A percentile compares a stretch with the other conserved stretches of the same genome.
Evolutionary conservation across 1,140 invertebrate genomes (phyloP).

Genomic region (Rhagoletis zephyria): DNA sequence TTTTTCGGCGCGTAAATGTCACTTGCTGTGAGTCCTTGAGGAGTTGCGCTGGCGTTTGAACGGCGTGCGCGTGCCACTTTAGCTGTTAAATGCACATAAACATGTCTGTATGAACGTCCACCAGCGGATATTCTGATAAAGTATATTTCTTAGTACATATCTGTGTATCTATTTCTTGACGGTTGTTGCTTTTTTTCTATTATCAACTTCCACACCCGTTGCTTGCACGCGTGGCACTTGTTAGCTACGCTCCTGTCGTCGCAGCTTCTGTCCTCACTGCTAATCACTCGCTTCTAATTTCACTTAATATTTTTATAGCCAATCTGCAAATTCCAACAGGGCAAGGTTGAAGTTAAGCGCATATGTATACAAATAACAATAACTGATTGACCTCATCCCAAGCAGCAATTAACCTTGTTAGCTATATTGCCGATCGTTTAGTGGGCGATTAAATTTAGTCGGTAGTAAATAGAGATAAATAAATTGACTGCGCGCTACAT

Average conservation of each 20-base stretch:
- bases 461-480: background rate
- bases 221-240: background rate
- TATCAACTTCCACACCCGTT: background rate
- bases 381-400: slow-evolving; percentile 3
- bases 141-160: too few relatives aligned
- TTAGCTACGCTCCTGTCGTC: background rate
- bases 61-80: slow-evolving; percentile 22
- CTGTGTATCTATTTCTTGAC: background rate
- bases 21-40: slow-evolving; percentile 37
- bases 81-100: background rate
- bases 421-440: background rate
- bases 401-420: background rate
- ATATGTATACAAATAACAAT: background rate
- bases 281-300: background rate
- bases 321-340: slow-evolving; percentile 3
- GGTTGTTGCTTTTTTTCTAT: background rate
- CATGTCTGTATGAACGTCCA: background rate
- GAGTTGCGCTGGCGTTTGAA: background rate
- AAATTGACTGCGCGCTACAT: too few relatives aligned
- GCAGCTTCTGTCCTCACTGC: background rate
- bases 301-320: background rate
- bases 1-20: slow-evolving; percentile 6
- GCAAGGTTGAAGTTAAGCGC: background rate
- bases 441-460: background rate
- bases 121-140: background rate